Percentiles rank a stretch among this genome's conserved stretches.
phyloP scores from a whole-genome alignment of 2,113 vertebrate genomes.

The Scomber colias region DNA sequence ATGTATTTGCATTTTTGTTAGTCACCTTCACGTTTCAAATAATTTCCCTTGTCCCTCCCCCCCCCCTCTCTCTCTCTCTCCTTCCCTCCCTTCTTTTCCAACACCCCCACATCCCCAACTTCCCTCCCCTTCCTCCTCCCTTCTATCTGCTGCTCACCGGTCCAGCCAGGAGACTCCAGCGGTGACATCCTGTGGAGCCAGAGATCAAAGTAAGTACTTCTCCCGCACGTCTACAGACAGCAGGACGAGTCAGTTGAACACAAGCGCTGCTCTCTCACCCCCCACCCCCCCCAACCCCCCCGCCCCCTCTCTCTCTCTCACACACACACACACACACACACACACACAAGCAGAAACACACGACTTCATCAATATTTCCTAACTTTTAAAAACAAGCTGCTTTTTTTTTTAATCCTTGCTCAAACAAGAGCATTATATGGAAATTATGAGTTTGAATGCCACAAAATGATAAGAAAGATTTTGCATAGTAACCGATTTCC shows the following conservation, averaged over 20 bases:
- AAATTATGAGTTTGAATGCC: slow-evolving; percentile 35
- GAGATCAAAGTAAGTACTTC: slow-evolving; percentile 76
- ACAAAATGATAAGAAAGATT: slow-evolving; percentile 40
- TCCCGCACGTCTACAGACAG: neutral
- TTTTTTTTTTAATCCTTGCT: slow-evolving; percentile 1
- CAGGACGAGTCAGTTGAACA: neutral
- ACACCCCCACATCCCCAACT: slow-evolving; percentile 14
- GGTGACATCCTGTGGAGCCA: slow-evolving; percentile 74
- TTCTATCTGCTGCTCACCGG: slow-evolving; percentile 38
- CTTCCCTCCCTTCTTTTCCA: neutral
- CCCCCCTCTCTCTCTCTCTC: neutral
- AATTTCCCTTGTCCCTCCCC: slow-evolving; percentile 51
- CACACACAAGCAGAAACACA: neutral
- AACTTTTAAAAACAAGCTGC: neutral
- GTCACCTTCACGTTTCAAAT: slow-evolving; percentile 47
- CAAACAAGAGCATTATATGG: slow-evolving; percentile 4
- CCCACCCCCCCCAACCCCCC: no score
- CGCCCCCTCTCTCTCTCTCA: no score
- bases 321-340: no score
- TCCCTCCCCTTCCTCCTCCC: slow-evolving; percentile 33
- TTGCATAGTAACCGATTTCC: slow-evolving; percentile 65
- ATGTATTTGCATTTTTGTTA: slow-evolving; percentile 33
- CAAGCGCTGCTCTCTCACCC: neutral
- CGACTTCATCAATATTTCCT: neutral
- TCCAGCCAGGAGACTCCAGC: slow-evolving; percentile 73